Conservation (phyloP, 2,888 invertebrate species). For the Junonia oenone region DNA sequence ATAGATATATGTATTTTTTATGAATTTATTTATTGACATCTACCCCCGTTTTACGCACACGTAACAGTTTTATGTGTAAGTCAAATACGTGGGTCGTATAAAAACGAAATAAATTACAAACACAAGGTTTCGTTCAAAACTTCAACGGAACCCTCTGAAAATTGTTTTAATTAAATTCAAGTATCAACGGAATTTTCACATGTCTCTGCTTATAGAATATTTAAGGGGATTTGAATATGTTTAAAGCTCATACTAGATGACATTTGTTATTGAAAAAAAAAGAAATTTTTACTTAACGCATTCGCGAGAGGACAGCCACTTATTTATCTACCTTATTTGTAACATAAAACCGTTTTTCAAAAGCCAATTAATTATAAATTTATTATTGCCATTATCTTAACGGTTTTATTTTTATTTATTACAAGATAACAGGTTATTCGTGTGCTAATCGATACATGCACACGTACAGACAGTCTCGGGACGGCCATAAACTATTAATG, state of each 20-base stretch:
- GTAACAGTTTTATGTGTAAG: constrained; percentile 18
- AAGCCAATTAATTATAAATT: no score
- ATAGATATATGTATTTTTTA: constrained; percentile 4
- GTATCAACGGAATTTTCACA: background rate
- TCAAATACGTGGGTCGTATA: constrained; percentile 10
- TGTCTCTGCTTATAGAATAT: no score
- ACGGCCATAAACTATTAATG: constrained; percentile 37
- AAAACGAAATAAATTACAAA: background rate
- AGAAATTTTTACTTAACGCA: no score
- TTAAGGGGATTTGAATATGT: no score
- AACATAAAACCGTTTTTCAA: no score
- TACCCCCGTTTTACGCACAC: constrained; percentile 17
- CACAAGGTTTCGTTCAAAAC: background rate
- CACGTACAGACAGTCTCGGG: constrained; percentile 15
- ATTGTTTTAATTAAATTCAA: background rate
- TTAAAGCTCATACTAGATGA: no score
- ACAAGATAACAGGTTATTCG: background rate
- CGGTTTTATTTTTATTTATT: background rate
- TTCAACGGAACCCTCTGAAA: background rate
- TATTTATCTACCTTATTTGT: no score
- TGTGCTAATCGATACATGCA: constrained; percentile 4
- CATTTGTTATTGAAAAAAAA: no score
- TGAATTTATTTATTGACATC: constrained; percentile 18
- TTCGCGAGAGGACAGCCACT: no score
- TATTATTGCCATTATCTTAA: background rate